Evolutionary conservation across 2,888 invertebrate genomes (phyloP).

Genomic region (Athrips mouffetella): DNA sequence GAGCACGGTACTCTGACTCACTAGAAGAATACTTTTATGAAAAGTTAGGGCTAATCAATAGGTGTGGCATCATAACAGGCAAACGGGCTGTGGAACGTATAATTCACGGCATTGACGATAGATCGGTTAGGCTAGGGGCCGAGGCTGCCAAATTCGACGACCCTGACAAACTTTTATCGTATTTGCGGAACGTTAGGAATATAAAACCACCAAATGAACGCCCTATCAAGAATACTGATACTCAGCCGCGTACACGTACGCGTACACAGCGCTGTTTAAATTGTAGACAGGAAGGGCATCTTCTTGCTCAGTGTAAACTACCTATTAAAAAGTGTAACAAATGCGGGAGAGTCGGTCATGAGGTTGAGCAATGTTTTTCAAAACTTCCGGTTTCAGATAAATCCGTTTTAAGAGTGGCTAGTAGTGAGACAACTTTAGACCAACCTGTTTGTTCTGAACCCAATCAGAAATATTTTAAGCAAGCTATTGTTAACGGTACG

Average conservation of each 20-base stretch:
- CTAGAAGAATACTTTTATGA: slow-evolving; percentile 20
- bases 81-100: slow-evolving; percentile 22
- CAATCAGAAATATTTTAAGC: slow-evolving; percentile 14
- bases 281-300: slow-evolving; percentile 13
- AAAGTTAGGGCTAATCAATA: slow-evolving; percentile 18
- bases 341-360: slow-evolving; percentile 10
- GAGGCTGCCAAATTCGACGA: slow-evolving; percentile 22
- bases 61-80: slow-evolving; percentile 21
- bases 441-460: not conserved
- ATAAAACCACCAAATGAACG: not conserved
- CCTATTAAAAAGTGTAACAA: slow-evolving; percentile 14
- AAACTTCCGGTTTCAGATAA: not conserved
- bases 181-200: slow-evolving; percentile 18
- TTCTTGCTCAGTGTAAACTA: not conserved
- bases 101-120: slow-evolving; percentile 19
- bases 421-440: not conserved
- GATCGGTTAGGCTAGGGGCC: slow-evolving; percentile 18
- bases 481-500: slow-evolving; percentile 8
- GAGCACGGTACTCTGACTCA: slow-evolving; percentile 10
- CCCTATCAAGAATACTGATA: not conserved
- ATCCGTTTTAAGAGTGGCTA: not conserved
- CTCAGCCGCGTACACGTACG: not conserved
- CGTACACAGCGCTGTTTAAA: not conserved
- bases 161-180: slow-evolving; percentile 21
- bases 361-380: slow-evolving; percentile 6